These are phyloP conservation scores for Mythimna impura DNA, from an alignment of 2,888 invertebrate species.

Conservation along the genomic window DNA sequence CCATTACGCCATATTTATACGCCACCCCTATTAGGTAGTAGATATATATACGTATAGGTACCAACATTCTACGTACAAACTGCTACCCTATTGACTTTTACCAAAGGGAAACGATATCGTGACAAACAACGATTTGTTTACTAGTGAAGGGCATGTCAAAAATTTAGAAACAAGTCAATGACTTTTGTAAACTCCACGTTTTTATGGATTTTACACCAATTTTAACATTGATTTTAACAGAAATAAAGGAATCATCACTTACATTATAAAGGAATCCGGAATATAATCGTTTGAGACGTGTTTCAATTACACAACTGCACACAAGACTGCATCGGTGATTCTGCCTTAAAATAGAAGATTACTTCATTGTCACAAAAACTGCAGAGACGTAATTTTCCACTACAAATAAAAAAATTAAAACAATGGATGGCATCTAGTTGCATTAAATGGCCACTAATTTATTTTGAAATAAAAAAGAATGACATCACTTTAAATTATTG, in stretches of 20 bases:
- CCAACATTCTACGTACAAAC: conserved; percentile 3
- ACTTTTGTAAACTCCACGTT: neutral
- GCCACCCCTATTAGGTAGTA: conserved; percentile 14
- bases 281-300: neutral
- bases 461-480: conserved; percentile 37
- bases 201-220: no score
- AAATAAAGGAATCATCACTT: no score
- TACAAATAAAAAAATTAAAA: conserved; percentile 36
- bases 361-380: conserved; percentile 12
- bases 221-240: no score
- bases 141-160: conserved; percentile 20
- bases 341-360: conserved; percentile 12
- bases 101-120: conserved; percentile 41
- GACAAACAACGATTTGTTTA: conserved; percentile 51
- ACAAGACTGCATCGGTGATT: conserved; percentile 4
- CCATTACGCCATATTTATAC: conserved; percentile 31
- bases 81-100: conserved; percentile 39
- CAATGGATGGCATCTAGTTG: conserved; percentile 41
- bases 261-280: neutral
- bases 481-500: conserved; percentile 45
- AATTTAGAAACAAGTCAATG: conserved; percentile 30
- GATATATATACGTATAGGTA: conserved; percentile 4
- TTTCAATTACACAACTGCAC: conserved; percentile 16
- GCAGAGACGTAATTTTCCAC: conserved; percentile 8
- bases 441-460: conserved; percentile 20